phyloP scores from a whole-genome alignment of 1,140 invertebrate species.

The Acromyrmex echinatior region DNA sequence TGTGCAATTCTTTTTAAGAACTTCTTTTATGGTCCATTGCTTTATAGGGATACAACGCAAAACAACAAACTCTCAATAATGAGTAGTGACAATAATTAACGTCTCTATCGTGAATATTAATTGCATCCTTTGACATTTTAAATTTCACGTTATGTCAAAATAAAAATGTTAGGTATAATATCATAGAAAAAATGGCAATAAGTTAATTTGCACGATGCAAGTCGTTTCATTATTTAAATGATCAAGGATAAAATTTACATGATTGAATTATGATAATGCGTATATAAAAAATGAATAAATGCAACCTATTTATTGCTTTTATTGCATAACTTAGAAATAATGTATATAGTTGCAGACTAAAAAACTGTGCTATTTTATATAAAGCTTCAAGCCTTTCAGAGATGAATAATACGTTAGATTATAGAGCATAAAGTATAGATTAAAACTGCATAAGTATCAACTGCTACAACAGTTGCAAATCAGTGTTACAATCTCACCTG shows the following conservation, averaged over 20 bases:
- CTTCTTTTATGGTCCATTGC: neutral
- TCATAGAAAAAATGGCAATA: neutral
- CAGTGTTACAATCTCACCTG: too few species aligned
- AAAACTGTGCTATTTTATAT: neutral
- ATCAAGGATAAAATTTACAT: constrained; percentile 27
- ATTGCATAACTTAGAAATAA: neutral
- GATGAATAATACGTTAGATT: too few species aligned
- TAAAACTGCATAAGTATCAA: too few species aligned
- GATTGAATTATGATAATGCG: constrained; percentile 23
- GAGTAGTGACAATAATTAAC: neutral
- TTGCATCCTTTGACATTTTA: constrained; percentile 6
- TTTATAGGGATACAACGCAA: neutral
- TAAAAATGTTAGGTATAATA: neutral
- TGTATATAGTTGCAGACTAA: neutral
- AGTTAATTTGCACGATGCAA: constrained; percentile 1
- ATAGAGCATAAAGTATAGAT: too few species aligned
- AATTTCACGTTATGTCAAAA: neutral
- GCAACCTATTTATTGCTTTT: neutral
- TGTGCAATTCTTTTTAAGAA: neutral
- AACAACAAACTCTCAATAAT: neutral
- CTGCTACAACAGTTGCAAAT: too few species aligned
- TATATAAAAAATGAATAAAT: constrained; percentile 23
- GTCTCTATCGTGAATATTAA: constrained; percentile 25
- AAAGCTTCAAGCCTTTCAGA: too few species aligned
- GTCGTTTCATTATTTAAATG: neutral